Evolutionary conservation across 2,797 vertebrate species (phyloP).

Genomic region (Pseudomugil gertrudae): DNA sequence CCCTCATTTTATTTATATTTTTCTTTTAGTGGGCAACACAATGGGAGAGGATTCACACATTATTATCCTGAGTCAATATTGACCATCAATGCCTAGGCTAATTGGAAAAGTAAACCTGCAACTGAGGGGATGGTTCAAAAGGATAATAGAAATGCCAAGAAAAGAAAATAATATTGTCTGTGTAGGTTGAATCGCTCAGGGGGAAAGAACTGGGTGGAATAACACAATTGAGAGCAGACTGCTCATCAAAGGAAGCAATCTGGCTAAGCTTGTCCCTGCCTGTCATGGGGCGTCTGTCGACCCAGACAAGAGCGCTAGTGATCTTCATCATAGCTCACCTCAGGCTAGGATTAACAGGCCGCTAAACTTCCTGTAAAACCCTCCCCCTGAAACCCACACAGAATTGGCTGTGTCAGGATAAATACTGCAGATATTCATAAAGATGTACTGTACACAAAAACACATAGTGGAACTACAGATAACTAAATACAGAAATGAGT

Average conservation of each 20-base stretch:
- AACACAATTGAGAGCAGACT: constrained; percentile 72
- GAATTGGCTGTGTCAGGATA: constrained; percentile 41
- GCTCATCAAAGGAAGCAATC: constrained; percentile 79
- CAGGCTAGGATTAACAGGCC: constrained; percentile 75
- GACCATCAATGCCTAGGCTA: constrained; percentile 72
- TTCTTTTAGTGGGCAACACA: constrained; percentile 71
- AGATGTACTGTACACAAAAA: constrained; percentile 17
- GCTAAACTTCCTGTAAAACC: constrained; percentile 65
- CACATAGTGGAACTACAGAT: constrained; percentile 15
- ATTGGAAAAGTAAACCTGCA: constrained; percentile 80
- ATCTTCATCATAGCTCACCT: constrained; percentile 76
- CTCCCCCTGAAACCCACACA: constrained; percentile 47
- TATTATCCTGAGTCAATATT: constrained; percentile 83
- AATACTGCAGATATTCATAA: constrained; percentile 25
- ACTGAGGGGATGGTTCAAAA: constrained; percentile 70
- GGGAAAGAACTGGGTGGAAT: constrained; percentile 65
- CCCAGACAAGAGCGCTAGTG: constrained; percentile 70
- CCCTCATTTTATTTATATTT: constrained; percentile 64
- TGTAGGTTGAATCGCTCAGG: constrained; percentile 68
- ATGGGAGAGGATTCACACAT: constrained; percentile 66
- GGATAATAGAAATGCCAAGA: constrained; percentile 64
- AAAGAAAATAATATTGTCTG: constrained; percentile 70
- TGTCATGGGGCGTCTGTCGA: constrained; percentile 56
- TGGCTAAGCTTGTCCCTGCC: constrained; percentile 71
- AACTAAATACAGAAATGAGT: not conserved